phyloP scores from a whole-genome alignment of 35 echinoderm and acorn worm species.

The Chiridota heheva region DNA sequence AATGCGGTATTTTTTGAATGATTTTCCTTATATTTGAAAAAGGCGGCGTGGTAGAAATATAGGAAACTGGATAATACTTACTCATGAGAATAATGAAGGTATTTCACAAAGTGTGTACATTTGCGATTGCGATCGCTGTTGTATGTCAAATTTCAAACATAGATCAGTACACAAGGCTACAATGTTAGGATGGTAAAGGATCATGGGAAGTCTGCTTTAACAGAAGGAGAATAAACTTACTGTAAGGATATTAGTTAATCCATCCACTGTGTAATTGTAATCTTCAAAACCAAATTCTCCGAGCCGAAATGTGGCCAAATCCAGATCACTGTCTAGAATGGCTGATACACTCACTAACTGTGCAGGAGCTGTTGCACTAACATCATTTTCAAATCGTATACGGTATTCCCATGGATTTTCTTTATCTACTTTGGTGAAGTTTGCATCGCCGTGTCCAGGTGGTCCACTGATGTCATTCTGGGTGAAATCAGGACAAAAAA shows the following conservation, averaged over 20 bases:
- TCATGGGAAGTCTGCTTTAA: too few relatives aligned
- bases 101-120: too few relatives aligned
- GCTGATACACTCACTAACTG: slow-evolving; percentile 36
- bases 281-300: slow-evolving; percentile 61
- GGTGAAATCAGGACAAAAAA: neutral
- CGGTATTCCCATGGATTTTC: slow-evolving; percentile 17
- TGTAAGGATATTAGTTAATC: neutral
- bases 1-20: too few relatives aligned
- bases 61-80: too few relatives aligned
- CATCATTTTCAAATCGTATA: slow-evolving; percentile 65
- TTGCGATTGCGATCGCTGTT: too few relatives aligned
- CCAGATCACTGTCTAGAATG: slow-evolving; percentile 27
- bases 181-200: too few relatives aligned
- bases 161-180: too few relatives aligned
- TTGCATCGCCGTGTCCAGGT: slow-evolving; percentile 54
- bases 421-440: slow-evolving; percentile 22
- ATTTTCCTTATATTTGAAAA: too few relatives aligned
- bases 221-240: too few relatives aligned
- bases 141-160: too few relatives aligned
- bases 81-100: too few relatives aligned
- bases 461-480: slow-evolving; percentile 66
- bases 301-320: slow-evolving; percentile 52
- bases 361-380: slow-evolving; percentile 56
- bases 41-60: too few relatives aligned
- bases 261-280: slow-evolving; percentile 22